Evolutionary conservation across 2,113 vertebrate genomes (phyloP), one percentile per base, ranked within the genome.

Genomic region (Alouatta palliata): DNA sequence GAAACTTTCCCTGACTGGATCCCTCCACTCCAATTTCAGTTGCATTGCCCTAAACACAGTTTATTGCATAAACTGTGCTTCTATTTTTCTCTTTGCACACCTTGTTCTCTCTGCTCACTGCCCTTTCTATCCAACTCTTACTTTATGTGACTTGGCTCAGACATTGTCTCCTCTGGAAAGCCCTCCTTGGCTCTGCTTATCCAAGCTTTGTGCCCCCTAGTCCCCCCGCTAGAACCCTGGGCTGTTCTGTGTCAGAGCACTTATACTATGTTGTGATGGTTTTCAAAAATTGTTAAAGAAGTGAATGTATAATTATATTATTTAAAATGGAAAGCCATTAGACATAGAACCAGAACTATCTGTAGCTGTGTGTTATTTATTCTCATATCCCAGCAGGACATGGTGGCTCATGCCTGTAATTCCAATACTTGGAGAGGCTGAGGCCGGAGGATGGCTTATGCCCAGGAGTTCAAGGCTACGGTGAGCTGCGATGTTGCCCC

Each of bases 311-410:
- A 30, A 66, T 68, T 68, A 23, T 4, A 19, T 79, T 96, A 93
- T 86, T 58, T 86, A 84, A 83, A 91, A 61, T 93, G n/a, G 30
- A 89, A 95, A 90, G 8, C 13, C 77, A 89, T 56, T 73, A 66
- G 40, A 58, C 82, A 25, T 14, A 58, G 23, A 92, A 40, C 83
- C 35, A 88, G 66, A 91, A 40, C 45, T 64, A 8, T 13, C 37
- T 75, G 21, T 76, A 49, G 35, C 35, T 92, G 10, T n/a, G 56
- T 87, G 79, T 90, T 80, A 30, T 87, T n/a, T 85, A 61, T 81
- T 82, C 77, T 86, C 35, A 16, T 61, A 58, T 58, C 56, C 56
- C 56, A 58, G 56, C 56, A 58, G 56, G 21, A 23, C 56, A 58
- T 58, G 56, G 8, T 58, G 56, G 56, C 56, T 58, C 23, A 58